Percentiles rank a stretch among this genome's conserved stretches.
Conservation (phyloP, 2,113 vertebrate species). For the Dasypus novemcinctus region DNA sequence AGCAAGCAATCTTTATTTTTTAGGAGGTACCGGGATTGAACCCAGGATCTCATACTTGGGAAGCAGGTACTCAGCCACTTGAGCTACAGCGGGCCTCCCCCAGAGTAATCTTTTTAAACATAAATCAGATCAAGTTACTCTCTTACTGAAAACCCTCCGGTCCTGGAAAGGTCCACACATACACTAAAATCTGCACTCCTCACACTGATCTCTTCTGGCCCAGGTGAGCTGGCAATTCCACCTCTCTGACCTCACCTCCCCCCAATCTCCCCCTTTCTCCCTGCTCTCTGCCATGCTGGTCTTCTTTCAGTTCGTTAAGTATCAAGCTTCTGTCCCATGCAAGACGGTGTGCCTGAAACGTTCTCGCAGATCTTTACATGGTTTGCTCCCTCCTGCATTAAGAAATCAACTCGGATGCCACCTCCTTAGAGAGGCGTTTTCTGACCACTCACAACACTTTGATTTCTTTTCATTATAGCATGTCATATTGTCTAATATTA, state of each 20-base stretch:
- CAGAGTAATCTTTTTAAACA: neutral
- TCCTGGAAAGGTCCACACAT: fast-evolving
- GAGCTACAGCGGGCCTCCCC: too few species aligned
- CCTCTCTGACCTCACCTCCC: too few species aligned
- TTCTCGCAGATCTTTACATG: too few species aligned
- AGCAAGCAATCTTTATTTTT: neutral
- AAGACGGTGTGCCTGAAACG: neutral
- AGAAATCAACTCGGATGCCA: neutral
- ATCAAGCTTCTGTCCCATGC: fast-evolving
- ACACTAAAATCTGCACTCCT: neutral
- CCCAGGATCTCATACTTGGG: too few species aligned
- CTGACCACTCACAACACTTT: neutral
- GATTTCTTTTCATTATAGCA: neutral
- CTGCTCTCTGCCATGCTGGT: neutral
- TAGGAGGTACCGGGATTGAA: too few species aligned
- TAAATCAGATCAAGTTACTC: too few species aligned
- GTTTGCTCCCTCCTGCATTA: neutral
- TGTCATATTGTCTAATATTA: too few species aligned
- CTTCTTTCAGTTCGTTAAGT: neutral
- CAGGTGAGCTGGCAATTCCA: too few species aligned
- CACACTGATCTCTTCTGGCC: neutral
- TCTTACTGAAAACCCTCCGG: neutral
- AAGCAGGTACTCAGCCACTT: too few species aligned
- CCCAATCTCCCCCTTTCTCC: neutral
- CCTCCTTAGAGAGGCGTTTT: neutral